Evolutionary conservation across 2,113 vertebrate species (phyloP).

Genomic region (Carlito syrichta): DNA sequence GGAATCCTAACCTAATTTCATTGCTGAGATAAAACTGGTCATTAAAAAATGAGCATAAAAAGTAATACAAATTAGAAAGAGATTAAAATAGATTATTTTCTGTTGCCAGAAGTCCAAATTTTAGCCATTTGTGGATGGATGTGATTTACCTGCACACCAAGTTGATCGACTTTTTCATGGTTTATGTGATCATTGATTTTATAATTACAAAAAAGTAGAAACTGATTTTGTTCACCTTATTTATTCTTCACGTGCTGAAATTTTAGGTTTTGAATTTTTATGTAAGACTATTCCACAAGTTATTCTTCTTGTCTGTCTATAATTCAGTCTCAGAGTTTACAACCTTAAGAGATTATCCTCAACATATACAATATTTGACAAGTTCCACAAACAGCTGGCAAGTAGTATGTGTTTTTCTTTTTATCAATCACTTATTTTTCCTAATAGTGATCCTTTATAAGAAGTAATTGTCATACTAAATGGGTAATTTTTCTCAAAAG

Average conservation of each 20-base stretch:
- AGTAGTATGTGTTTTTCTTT: neutral
- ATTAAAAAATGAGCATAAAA: slow-evolving; percentile 14
- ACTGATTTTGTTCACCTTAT: neutral
- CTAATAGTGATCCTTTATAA: neutral
- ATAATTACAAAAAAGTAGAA: slow-evolving; percentile 50
- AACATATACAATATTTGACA: neutral
- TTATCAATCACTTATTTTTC: neutral
- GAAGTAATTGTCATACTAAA: neutral
- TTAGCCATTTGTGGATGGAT: neutral
- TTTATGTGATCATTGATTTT: slow-evolving; percentile 45
- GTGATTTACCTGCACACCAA: slow-evolving; percentile 38
- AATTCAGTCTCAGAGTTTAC: neutral
- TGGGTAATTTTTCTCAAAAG: neutral
- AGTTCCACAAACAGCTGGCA: neutral
- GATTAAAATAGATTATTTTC: slow-evolving; percentile 5
- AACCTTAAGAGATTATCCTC: neutral
- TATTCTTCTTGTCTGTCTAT: neutral
- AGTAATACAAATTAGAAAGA: neutral
- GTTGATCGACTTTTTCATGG: slow-evolving; percentile 1
- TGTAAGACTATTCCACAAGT: neutral
- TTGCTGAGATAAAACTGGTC: neutral
- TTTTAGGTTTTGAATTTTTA: neutral
- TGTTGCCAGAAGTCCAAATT: neutral
- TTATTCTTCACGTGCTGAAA: neutral
- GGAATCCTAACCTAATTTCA: neutral